Conservation (phyloP, 1,140 invertebrate genomes). For the Calliopsis andreniformis region DNA sequence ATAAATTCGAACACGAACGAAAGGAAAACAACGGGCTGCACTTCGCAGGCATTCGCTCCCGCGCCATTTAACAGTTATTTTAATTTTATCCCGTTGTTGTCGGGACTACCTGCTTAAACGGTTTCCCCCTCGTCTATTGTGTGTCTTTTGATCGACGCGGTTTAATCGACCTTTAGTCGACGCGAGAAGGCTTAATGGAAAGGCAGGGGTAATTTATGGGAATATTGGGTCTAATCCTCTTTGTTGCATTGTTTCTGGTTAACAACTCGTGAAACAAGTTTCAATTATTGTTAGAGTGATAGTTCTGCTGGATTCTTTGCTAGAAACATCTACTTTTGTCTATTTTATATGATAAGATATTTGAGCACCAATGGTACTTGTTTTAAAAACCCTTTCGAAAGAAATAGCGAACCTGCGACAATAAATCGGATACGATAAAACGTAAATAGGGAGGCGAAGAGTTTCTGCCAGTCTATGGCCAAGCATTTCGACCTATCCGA, state of each 20-base stretch:
- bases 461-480: background rate
- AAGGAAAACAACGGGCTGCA: constrained; percentile 63
- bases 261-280: no score
- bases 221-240: background rate
- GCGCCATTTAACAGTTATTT: constrained; percentile 33
- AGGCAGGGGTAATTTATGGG: background rate
- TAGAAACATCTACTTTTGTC: no score
- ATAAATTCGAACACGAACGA: constrained; percentile 70
- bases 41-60: constrained; percentile 12
- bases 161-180: constrained; percentile 10
- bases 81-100: constrained; percentile 23
- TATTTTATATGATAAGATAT: no score
- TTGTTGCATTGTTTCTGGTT: no score
- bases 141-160: background rate
- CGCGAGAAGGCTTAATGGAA: constrained; percentile 18
- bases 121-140: background rate
- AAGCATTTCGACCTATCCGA: constrained; percentile 13
- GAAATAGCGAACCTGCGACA: background rate
- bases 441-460: background rate
- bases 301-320: no score
- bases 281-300: no score
- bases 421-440: background rate
- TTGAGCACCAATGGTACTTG: no score
- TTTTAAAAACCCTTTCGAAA: no score
- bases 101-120: background rate